phyloP scores from a whole-genome alignment of 2,888 invertebrate species.

The Patella pellucida region DNA sequence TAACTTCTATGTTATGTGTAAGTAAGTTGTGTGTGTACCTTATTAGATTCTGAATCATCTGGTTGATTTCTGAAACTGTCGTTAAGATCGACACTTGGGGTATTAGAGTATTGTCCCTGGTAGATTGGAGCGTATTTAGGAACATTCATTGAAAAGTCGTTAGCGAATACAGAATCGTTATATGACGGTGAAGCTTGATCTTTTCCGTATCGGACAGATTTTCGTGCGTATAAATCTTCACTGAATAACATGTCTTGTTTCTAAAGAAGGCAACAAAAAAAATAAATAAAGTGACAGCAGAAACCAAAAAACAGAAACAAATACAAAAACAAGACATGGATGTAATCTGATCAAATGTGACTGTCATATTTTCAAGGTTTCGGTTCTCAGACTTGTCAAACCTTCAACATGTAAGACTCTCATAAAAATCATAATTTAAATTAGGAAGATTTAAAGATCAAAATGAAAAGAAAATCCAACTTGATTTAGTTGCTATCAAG shows the following conservation, averaged over 20 bases:
- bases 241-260: slow-evolving; percentile 27
- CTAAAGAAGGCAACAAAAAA: slow-evolving; percentile 28
- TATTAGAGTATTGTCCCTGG: slow-evolving; percentile 38
- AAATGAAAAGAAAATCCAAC: no score
- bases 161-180: slow-evolving; percentile 35
- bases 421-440: no score
- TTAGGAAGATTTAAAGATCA: no score
- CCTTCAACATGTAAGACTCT: no score
- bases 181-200: slow-evolving; percentile 37
- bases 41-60: slow-evolving; percentile 53
- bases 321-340: slow-evolving; percentile 16
- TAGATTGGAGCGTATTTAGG: slow-evolving; percentile 32
- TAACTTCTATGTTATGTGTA: no score
- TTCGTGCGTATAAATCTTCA: slow-evolving; percentile 59
- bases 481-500: no score
- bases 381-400: no score
- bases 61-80: slow-evolving; percentile 77
- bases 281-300: slow-evolving; percentile 15
- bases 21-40: neutral
- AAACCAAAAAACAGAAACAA: slow-evolving; percentile 27
- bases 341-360: no score
- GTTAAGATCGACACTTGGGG: slow-evolving; percentile 66
- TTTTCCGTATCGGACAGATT: slow-evolving; percentile 53
- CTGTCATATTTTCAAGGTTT: no score
- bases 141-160: slow-evolving; percentile 12